These are phyloP conservation scores for Drosophila equinoxialis DNA, from an alignment of 1,140 invertebrate genomes.

Conservation along the genomic window DNA sequence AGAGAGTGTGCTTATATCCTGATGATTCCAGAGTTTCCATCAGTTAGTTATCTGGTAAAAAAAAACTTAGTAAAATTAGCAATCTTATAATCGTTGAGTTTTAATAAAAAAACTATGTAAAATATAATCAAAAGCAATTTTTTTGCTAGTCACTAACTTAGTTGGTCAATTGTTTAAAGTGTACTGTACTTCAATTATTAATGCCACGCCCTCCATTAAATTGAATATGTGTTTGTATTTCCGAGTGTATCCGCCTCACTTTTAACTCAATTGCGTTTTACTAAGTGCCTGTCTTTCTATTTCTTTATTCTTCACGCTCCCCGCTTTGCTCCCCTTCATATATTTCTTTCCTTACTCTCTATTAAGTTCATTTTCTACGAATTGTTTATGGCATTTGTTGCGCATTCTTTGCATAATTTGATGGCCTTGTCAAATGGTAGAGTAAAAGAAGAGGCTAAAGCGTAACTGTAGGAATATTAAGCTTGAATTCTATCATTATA, in stretches of 20 bases:
- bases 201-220: slow-evolving; percentile 53
- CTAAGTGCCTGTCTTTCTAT: slow-evolving; percentile 38
- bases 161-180: background rate
- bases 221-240: slow-evolving; percentile 27
- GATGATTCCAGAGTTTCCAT: no score
- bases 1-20: no score
- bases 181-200: slow-evolving; percentile 47
- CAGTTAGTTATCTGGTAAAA: no score
- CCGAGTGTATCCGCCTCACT: slow-evolving; percentile 36
- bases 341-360: background rate
- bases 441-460: background rate
- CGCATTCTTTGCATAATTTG: slow-evolving; percentile 74
- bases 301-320: background rate
- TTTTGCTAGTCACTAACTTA: background rate
- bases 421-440: slow-evolving; percentile 47
- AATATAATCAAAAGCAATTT: no score
- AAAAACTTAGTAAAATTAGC: no score
- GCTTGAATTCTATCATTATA: slow-evolving; percentile 38
- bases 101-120: no score
- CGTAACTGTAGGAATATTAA: slow-evolving; percentile 3
- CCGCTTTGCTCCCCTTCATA: background rate
- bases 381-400: slow-evolving; percentile 74
- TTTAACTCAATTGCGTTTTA: slow-evolving; percentile 77
- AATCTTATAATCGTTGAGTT: no score
- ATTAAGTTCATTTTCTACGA: slow-evolving; percentile 58